A percentile compares a stretch with the other conserved stretches of the same genome.
Conservation (phyloP, 2,797 vertebrate genomes). For the Mus minutoides region DNA sequence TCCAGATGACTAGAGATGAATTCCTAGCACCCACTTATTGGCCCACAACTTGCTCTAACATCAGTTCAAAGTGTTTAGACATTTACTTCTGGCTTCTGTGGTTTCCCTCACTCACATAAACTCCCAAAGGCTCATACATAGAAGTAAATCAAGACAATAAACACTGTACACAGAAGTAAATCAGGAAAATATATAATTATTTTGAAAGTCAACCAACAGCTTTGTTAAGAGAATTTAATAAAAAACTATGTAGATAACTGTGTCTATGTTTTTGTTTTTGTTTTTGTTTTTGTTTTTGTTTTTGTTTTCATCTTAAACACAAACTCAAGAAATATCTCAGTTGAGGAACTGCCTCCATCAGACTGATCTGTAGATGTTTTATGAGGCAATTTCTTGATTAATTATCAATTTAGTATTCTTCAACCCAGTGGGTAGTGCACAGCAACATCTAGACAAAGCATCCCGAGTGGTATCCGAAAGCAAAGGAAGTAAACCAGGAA, state of each 20-base stretch:
- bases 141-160: background rate
- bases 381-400: background rate
- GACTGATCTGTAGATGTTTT: background rate
- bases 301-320: background rate
- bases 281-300: background rate
- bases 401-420: background rate
- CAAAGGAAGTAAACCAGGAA: background rate
- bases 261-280: background rate
- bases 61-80: too few species aligned
- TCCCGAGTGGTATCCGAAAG: background rate
- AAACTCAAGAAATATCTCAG: background rate
- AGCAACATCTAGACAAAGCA: background rate
- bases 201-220: background rate
- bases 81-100: background rate
- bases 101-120: background rate
- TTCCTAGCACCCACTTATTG: background rate
- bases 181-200: background rate
- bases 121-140: background rate
- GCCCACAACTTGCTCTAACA: background rate
- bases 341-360: background rate
- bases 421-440: background rate
- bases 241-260: background rate
- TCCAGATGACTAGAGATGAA: background rate
- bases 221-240: too few species aligned
- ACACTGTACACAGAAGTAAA: background rate